phyloP scores from a whole-genome alignment of 2,113 vertebrate species.

The Halcyon malimbica region DNA sequence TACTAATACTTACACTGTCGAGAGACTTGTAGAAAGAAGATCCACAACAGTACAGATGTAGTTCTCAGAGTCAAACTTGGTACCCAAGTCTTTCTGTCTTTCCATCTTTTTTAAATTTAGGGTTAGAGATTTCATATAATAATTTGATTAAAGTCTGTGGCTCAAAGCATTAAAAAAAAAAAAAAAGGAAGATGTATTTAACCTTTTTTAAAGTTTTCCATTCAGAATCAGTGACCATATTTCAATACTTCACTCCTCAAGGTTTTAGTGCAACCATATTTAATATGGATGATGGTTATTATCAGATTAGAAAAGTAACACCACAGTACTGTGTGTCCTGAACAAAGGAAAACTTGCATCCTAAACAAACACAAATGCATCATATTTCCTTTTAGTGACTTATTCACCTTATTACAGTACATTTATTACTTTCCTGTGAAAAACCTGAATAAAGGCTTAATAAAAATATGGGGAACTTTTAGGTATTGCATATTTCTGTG shows the following conservation, averaged over 20 bases:
- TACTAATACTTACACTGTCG: not conserved
- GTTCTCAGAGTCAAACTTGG: not conserved
- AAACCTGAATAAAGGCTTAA: not conserved
- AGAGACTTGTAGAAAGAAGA: not conserved
- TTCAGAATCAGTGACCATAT: not conserved
- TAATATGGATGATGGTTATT: not conserved
- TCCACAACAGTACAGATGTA: not conserved
- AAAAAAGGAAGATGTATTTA: not conserved
- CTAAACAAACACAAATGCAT: not conserved
- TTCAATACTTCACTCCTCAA: not conserved
- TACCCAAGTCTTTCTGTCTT: not conserved
- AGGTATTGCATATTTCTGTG: not conserved
- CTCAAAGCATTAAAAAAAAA: not conserved
- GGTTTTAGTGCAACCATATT: not conserved
- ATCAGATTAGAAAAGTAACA: not conserved
- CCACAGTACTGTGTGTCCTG: not conserved
- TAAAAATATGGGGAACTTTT: not conserved
- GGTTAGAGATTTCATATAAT: not conserved
- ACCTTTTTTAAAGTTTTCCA: not conserved
- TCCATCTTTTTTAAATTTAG: not conserved
- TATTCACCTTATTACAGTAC: not conserved
- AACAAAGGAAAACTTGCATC: not conserved
- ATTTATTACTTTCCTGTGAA: not conserved
- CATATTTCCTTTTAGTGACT: not conserved
- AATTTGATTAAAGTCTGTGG: not conserved